phyloP scores from a whole-genome alignment of 2,888 invertebrate genomes.

The Conomelus anceps region DNA sequence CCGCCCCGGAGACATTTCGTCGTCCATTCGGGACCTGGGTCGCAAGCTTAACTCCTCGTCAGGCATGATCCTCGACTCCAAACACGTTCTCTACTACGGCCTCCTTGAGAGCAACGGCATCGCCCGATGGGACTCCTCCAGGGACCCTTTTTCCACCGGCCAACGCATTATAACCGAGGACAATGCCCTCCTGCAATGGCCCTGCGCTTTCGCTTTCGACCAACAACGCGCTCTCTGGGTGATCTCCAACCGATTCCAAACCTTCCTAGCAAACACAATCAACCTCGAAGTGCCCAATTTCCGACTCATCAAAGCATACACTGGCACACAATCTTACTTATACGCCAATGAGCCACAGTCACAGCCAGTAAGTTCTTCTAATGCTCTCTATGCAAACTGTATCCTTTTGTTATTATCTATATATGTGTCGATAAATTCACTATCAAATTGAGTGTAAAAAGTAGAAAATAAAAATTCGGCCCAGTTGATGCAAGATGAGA shows the following conservation, averaged over 20 bases:
- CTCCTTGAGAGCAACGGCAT: slow-evolving; percentile 61
- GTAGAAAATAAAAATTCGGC: background rate
- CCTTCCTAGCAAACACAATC: slow-evolving; percentile 56
- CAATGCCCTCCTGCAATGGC: slow-evolving; percentile 62
- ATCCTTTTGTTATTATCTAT: background rate
- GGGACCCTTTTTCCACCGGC: slow-evolving; percentile 44
- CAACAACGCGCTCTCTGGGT: slow-evolving; percentile 58
- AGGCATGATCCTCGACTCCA: slow-evolving; percentile 68
- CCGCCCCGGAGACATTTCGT: slow-evolving; percentile 41
- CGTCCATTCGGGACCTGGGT: slow-evolving; percentile 54
- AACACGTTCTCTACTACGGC: slow-evolving; percentile 62
- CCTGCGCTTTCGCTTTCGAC: slow-evolving; percentile 59
- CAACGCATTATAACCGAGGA: slow-evolving; percentile 62
- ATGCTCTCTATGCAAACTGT: background rate
- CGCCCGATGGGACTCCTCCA: slow-evolving; percentile 60
- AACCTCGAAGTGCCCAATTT: slow-evolving; percentile 57
- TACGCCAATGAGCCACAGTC: slow-evolving; percentile 4
- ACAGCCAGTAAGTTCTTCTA: background rate
- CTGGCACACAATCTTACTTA: slow-evolving; percentile 55
- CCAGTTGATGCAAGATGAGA: background rate
- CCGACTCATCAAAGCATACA: slow-evolving; percentile 55
- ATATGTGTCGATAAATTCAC: background rate
- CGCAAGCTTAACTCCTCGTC: slow-evolving; percentile 60
- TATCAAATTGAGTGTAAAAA: background rate
- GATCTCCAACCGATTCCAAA: slow-evolving; percentile 60